Evolutionary conservation across 2,888 invertebrate genomes (phyloP).

Genomic region (Thera obeliscata): DNA sequence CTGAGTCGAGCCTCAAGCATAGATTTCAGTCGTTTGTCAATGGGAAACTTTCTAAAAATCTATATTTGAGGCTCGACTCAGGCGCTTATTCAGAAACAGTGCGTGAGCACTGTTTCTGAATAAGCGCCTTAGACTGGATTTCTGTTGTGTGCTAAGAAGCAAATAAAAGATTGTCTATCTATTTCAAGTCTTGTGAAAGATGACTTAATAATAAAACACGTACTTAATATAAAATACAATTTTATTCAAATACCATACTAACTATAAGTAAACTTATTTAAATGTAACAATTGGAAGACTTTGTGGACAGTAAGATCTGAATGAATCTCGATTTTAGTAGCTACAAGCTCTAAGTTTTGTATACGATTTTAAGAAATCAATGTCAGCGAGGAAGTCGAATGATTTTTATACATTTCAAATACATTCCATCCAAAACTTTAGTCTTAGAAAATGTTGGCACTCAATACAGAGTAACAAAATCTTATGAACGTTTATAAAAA

Average conservation of each 20-base stretch:
- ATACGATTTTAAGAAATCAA: conserved; percentile 8
- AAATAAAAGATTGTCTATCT: no score
- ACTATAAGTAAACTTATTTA: conserved; percentile 17
- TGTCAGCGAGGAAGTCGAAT: not conserved
- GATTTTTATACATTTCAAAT: not conserved
- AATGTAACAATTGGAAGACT: conserved; percentile 17
- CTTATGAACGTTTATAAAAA: conserved; percentile 44
- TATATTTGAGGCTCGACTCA: no score
- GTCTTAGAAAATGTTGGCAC: conserved; percentile 6
- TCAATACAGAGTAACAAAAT: conserved; percentile 9
- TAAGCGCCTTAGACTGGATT: not conserved
- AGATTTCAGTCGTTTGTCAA: no score
- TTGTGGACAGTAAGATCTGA: conserved; percentile 22
- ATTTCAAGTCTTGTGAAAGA: not conserved
- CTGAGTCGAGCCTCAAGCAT: no score
- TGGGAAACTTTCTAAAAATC: no score
- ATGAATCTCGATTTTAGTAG: conserved; percentile 12
- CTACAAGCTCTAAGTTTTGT: conserved; percentile 27
- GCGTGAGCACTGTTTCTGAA: no score
- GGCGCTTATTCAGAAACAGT: no score
- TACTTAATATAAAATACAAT: conserved; percentile 11
- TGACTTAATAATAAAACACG: conserved; percentile 1
- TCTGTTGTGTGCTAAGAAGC: no score
- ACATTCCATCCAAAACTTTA: conserved; percentile 21
- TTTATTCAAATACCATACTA: conserved; percentile 25